A percentile compares a stretch with the other conserved stretches of the same genome.
phyloP scores from a whole-genome alignment of 2,888 invertebrate species.

The Drosophila eohydei region DNA sequence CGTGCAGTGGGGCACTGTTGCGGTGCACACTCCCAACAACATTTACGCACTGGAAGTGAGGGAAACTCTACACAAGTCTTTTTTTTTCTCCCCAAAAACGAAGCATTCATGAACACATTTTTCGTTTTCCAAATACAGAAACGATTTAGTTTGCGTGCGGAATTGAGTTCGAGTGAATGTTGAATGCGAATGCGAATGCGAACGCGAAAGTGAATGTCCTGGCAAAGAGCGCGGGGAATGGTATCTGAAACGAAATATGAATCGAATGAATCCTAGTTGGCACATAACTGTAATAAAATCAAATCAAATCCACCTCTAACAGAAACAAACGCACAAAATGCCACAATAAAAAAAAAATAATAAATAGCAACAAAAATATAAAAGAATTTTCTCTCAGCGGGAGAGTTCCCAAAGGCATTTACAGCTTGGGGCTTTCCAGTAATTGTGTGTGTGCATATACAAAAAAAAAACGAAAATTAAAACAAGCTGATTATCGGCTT shows the following conservation, averaged over 20 bases:
- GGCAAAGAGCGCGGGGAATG: constrained; percentile 29
- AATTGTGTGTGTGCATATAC: constrained; percentile 55
- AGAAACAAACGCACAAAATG: constrained; percentile 16
- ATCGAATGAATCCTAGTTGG: constrained; percentile 25
- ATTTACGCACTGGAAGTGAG: constrained; percentile 77
- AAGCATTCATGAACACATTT: constrained; percentile 55
- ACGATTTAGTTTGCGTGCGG: constrained; percentile 79
- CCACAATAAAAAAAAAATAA: constrained; percentile 22
- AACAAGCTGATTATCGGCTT: constrained; percentile 48
- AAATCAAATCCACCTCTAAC: constrained; percentile 8
- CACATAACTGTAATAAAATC: constrained; percentile 13
- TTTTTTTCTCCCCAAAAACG: constrained; percentile 59
- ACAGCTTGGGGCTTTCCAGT: constrained; percentile 61
- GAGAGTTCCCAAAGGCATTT: constrained; percentile 23
- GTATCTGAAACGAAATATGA: constrained; percentile 41
- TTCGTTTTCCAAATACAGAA: constrained; percentile 79
- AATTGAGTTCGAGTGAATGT: constrained; percentile 70
- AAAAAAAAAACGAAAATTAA: constrained; percentile 63
- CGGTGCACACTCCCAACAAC: constrained; percentile 50
- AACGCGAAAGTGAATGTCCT: constrained; percentile 46
- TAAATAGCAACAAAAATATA: constrained; percentile 24
- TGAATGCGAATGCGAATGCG: constrained; percentile 40
- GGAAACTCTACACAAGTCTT: constrained; percentile 72
- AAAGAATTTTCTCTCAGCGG: constrained; percentile 24
- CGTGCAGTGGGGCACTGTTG: constrained; percentile 23